A percentile compares a stretch with the other conserved stretches of the same genome.
phyloP scores from a whole-genome alignment of 2,113 vertebrate species.

The Paramisgurnus dabryanus region DNA sequence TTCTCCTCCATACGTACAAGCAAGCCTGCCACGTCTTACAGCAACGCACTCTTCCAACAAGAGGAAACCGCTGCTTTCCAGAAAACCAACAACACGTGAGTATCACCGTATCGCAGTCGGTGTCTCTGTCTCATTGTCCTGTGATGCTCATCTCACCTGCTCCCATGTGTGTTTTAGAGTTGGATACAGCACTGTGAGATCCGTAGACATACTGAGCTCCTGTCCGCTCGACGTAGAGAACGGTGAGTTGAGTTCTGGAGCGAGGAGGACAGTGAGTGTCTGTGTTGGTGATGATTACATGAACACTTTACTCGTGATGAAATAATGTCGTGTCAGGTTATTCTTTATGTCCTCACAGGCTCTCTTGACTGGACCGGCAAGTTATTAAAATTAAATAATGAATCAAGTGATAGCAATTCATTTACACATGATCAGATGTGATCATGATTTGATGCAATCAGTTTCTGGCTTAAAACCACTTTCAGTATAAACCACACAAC shows the following conservation, averaged over 20 bases:
- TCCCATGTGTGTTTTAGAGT: slow-evolving; percentile 62
- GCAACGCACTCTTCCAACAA: slow-evolving; percentile 84
- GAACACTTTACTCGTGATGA: too few species aligned
- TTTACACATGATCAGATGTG: too few species aligned
- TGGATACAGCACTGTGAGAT: slow-evolving; percentile 77
- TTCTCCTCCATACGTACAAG: slow-evolving; percentile 75
- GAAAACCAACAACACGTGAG: slow-evolving; percentile 76
- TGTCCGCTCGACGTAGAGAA: slow-evolving; percentile 87
- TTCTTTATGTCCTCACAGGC: too few species aligned
- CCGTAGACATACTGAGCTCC: slow-evolving; percentile 77
- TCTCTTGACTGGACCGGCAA: too few species aligned
- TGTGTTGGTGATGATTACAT: too few species aligned
- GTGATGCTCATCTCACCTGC: neutral
- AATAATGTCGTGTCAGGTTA: too few species aligned
- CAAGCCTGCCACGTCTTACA: slow-evolving; percentile 81
- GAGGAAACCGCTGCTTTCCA: slow-evolving; percentile 53
- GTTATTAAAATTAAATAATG: too few species aligned
- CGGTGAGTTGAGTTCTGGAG: slow-evolving; percentile 66
- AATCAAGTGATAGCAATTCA: too few species aligned
- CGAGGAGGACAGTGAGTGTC: neutral
- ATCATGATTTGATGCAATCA: too few species aligned
- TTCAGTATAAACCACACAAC: too few species aligned
- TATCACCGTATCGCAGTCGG: neutral
- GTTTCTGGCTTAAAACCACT: too few species aligned
- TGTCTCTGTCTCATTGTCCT: neutral